Base-by-base conservation (phyloP, 2,113 vertebrate species). In the Electrona antarctica region DNA sequence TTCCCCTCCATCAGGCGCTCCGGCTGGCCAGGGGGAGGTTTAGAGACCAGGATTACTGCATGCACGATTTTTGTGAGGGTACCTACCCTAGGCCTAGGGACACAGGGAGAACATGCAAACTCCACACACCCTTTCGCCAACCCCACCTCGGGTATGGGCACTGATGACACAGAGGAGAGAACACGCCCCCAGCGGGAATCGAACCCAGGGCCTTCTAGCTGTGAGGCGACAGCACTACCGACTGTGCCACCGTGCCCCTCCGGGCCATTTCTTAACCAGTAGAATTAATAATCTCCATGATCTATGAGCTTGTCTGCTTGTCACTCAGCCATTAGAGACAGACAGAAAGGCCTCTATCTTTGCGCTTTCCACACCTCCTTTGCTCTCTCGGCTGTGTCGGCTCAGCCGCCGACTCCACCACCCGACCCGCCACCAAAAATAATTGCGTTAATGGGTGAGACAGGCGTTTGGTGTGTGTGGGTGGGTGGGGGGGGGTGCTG, bases 341-440 rank as follows among this genome's bases (percentile, higher is more conserved):
- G 79, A 41, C 33, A 6, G 33, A 41, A 41, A 41, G 33, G 33
- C 33, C 33, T 41, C 33, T 74, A 65, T 65, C 84, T 83, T 82
- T 83, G 84, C 88, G 88, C 88, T 91, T 88, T 90, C 89, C 91
- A 91, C 91, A 91, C 89, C 82, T 88, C 90, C 85, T 91, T 91
- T 92, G 89, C 85, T 88, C 83, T 82, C 70, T 69, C 50, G 72
- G 58, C 78, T 10, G 60, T 87, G 87, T 86, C 77, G 21, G 69
- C 62, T 76, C 76, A 81, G 81, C 60, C 57, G 58, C 14, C 28
- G 58, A 4, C 33, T 41, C 33, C 33, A 41, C 33, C 33, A 41
- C 33, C 33, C 33, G 3, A 41, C 33, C 33, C 33, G 3, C 58
- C 28, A 21, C 56, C 48, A 56, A 60, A 87, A 89, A 91, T 92